Evolutionary conservation across 2,113 vertebrate genomes (phyloP), one percentile per base, ranked within the genome.

Genomic region (Solea senegalensis): DNA sequence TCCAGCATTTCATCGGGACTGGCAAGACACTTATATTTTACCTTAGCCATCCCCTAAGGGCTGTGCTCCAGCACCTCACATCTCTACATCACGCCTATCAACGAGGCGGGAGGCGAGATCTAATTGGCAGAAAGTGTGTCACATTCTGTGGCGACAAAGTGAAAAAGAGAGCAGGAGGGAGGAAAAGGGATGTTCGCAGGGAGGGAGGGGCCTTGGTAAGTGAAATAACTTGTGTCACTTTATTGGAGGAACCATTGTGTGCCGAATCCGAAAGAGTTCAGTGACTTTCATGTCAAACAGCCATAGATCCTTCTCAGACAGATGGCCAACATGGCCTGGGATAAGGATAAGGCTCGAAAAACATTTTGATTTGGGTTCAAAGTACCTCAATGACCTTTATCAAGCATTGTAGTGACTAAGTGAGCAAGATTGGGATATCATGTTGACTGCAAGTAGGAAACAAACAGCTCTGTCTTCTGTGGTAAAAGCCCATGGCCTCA

Each of bases 1-100:
- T 87, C 77, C 55, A 78, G 72, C 82, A 85, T 87, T 92, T 92
- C 84, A 90, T 80, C 39, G 69, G 73, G 84, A 87, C 76, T 85
- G 83, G 83, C 78, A 88, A 89, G 84, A 80, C 43, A 68, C 59
- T 83, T 84, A 81, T 93, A 91, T 90, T 91, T 93, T 83, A 88
- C 60, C 65, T 28, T 34, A 72, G 66, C 57, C 26, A 52, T 53
- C 73, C 65, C 74, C 72, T 56, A 70, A 53, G 61, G 76, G 72
- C 81, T 80, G 44, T 62, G 67, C 78, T 84, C 65, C 52, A 26
- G 70, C 69, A 76, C 78, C 59, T 62, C 50, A 52, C 61, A 61
- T 85, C 87, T 75, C 83, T 87, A 77, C 86, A 87, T 91, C 86
- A 84, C 74, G 78, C 63, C 74, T 81, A 80, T 86, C 83, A 81